Base-by-base conservation (phyloP, 1,140 invertebrate genomes). In the Drosophila ambigua region DNA sequence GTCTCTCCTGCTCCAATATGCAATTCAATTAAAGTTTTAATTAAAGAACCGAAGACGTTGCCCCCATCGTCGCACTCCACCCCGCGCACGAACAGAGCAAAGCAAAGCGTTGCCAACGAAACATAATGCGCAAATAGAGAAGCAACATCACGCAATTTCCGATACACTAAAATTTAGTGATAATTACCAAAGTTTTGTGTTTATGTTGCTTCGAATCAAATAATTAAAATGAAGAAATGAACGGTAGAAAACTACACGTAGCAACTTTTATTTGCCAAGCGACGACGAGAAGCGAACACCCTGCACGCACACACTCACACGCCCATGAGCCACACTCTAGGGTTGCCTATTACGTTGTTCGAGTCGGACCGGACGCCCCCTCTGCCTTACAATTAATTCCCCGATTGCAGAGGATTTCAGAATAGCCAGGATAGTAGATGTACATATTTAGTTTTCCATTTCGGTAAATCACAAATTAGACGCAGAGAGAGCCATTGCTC, bases 241-340 rank as follows among this genome's bases (percentile, higher is more conserved):
- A 39, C 24, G 57, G 23, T 9, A 23, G 23, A 39, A 88, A 89
- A 79, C 84, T 88, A 88, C 83, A 88, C 83, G 83, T 88, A 83
- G 83, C 83, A 72, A 83, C 79, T 87, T 87, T 88, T 79, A 73
- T 73, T 83, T 79, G 69, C 65, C 62, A 48, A 50, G 51, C 45
- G 44, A 55, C 44, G 61, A 53, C 64, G 26, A 63, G 62, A 41
- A 41, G 65, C 52, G 31, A 43, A 71, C 71, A 87, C 78, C 78
- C 74, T 66, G 49, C 63, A 64, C 52, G 68, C 61, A 66, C 64
- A 74, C 49, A 77, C 81, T 60, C 67, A 62, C 62, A 66, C 53
- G 41, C 48, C 54, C 61, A 73, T 46, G 46, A 45, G 61, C 50
- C 54, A 57, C 26, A 60, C 26, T 60, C 64, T 69, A 77, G 73